Conservation (phyloP, 1,140 invertebrate species). For the Alviniconcha marisindica region DNA sequence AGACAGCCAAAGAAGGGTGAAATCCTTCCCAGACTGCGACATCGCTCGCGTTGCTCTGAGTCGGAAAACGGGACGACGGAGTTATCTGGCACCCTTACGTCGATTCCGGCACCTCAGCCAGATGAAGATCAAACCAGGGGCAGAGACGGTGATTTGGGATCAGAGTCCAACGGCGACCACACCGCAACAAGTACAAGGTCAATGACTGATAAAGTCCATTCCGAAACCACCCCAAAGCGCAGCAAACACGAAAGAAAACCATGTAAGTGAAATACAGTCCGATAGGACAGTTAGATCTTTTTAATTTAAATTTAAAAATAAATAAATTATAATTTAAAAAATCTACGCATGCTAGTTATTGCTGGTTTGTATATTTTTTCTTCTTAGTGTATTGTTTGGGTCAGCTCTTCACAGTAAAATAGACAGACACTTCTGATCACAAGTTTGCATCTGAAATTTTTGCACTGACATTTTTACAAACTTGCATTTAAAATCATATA, state of each 20-base stretch:
- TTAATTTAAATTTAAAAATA: too few relatives aligned
- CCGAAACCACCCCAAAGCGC: neutral
- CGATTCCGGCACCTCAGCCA: neutral
- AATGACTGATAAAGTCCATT: neutral
- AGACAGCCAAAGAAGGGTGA: conserved; percentile 35
- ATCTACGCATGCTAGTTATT: too few relatives aligned
- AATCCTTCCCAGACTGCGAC: conserved; percentile 38
- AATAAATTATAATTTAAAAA: too few relatives aligned
- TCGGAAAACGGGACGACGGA: conserved; percentile 36
- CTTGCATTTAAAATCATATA: too few relatives aligned
- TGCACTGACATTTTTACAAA: too few relatives aligned
- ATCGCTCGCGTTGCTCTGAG: conserved; percentile 42
- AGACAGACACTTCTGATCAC: too few relatives aligned
- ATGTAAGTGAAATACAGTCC: conserved; percentile 9
- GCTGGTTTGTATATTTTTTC: too few relatives aligned
- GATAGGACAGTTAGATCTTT: too few relatives aligned
- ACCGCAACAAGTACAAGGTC: neutral
- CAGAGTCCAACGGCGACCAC: neutral
- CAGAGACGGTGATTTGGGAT: neutral
- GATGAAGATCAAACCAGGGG: neutral
- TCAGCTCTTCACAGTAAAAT: too few relatives aligned
- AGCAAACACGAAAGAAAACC: neutral
- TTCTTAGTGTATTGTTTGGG: too few relatives aligned
- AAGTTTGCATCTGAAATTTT: too few relatives aligned
- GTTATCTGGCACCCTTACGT: neutral